Evolutionary conservation across 2,888 invertebrate genomes (phyloP), one percentile per base, ranked within the genome.

Genomic region (Xylota segnis): DNA sequence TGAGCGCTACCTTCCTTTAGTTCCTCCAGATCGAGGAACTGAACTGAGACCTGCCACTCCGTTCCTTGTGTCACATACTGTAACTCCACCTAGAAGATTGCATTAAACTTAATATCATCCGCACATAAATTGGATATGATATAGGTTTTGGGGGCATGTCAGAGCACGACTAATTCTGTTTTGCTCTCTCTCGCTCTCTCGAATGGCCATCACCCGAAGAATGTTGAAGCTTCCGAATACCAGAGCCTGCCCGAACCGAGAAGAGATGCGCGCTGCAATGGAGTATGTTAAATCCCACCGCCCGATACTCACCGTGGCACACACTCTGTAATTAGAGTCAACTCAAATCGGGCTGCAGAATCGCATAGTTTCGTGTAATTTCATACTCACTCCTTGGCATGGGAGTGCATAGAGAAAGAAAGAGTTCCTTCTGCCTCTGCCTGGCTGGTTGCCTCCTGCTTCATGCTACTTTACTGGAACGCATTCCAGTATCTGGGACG

Each of bases 101-200:
- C 32, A 76, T 82, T 86, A 66, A 86, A 82, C 56, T 65, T 82
- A 86, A 86, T 82, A 86, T 86, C 82, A 77, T 82, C 86, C 76
- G 72, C 82, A 71, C 70, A 82, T 75, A 88, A 88, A 88, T 88
- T 88, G 88, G 87, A 78, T 87, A 88, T 88, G 87, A 87, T 88
- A 82, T 88, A 87, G 88, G 87, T 88, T 88, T 88, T 84, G 88
- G 87, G 88, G 88, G 88, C 88, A 88, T 88, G 87, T 87, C 87
- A 88, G 88, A 78, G 87, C 88, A 88, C 88, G 88, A 88, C 83
- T 87, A 72, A 82, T 74, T 82, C 86, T 27, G 66, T 50, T 66
- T 54, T 71, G 47, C 50, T 68, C 61, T 45, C 10, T 70, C 37
- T 59, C 45, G n/a, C 18, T 34, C 37, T 9, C 77, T 27, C 14